These are phyloP conservation scores for Drosophila nigritarsus DNA, from an alignment of 2,888 invertebrate species.

Conservation along the genomic window DNA sequence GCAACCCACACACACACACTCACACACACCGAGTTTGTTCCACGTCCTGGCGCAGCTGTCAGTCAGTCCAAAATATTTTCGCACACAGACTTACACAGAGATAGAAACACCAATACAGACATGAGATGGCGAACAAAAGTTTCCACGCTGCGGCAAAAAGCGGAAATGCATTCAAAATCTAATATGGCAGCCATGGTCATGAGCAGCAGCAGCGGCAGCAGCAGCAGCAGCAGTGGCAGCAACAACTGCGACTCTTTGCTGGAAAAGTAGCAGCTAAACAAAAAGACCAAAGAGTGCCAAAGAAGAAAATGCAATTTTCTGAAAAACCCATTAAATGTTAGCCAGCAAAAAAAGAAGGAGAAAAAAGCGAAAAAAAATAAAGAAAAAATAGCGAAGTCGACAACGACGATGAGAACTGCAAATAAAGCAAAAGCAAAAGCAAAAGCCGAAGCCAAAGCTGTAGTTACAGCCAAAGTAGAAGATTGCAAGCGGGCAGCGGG, in stretches of 20 bases:
- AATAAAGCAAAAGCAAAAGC: slow-evolving; percentile 77
- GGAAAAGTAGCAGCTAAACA: slow-evolving; percentile 77
- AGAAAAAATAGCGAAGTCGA: slow-evolving; percentile 6
- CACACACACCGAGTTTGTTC: slow-evolving; percentile 39
- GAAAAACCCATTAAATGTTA: slow-evolving; percentile 83
- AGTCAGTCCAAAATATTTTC: slow-evolving; percentile 76
- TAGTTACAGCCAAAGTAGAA: slow-evolving; percentile 28
- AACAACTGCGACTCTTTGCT: slow-evolving; percentile 44
- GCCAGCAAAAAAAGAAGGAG: slow-evolving; percentile 60
- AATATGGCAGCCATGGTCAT: slow-evolving; percentile 82
- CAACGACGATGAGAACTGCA: slow-evolving; percentile 57
- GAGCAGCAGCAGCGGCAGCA: slow-evolving; percentile 61
- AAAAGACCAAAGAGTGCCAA: slow-evolving; percentile 80
- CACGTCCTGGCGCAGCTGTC: slow-evolving; percentile 73
- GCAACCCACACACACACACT: slow-evolving; percentile 31
- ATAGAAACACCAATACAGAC: slow-evolving; percentile 25
- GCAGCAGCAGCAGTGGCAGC: slow-evolving; percentile 17
- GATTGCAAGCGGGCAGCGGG: slow-evolving; percentile 7
- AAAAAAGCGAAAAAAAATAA: slow-evolving; percentile 11
- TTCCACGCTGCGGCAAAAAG: slow-evolving; percentile 79
- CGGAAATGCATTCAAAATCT: slow-evolving; percentile 82
- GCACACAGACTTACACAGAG: slow-evolving; percentile 48
- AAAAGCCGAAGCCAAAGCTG: slow-evolving; percentile 36
- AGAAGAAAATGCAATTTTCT: slow-evolving; percentile 83
- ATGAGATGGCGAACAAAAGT: slow-evolving; percentile 80